phyloP scores from a whole-genome alignment of 64 coral and sea anemone genomes.

The Montipora cactus region DNA sequence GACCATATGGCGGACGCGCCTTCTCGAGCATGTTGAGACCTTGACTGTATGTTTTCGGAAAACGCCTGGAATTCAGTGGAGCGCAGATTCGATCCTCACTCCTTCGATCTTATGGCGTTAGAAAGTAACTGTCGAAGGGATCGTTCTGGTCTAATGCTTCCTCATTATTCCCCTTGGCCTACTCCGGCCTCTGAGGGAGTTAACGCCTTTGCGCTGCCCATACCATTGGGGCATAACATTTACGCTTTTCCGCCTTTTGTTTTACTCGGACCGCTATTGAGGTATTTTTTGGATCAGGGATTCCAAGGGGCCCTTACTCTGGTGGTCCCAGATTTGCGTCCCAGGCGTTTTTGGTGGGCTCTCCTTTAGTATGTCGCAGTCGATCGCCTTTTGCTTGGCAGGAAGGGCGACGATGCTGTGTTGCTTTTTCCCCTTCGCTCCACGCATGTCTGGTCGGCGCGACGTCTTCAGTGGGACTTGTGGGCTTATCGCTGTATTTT shows the following conservation, averaged over 20 bases:
- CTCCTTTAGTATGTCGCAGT: constrained; percentile 22
- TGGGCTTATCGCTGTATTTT: constrained; percentile 36
- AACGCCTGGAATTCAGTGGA: too few relatives aligned
- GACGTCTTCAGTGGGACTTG: constrained; percentile 37
- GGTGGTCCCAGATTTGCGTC: constrained; percentile 30
- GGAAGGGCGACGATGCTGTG: background rate
- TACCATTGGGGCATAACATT: constrained; percentile 12
- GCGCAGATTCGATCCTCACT: background rate
- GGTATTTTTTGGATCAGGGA: constrained; percentile 2
- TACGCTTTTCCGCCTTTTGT: constrained; percentile 74
- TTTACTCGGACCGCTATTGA: constrained; percentile 15
- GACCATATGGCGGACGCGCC: too few relatives aligned
- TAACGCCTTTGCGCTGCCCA: constrained; percentile 30
- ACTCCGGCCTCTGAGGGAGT: constrained; percentile 20
- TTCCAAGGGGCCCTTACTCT: constrained; percentile 29
- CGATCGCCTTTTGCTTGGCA: constrained; percentile 32
- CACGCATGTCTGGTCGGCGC: background rate
- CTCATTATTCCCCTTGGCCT: constrained; percentile 38
- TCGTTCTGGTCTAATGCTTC: background rate
- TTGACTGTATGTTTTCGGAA: too few relatives aligned
- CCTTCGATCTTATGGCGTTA: constrained; percentile 4
- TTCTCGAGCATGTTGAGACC: too few relatives aligned
- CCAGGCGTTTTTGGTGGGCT: constrained; percentile 36
- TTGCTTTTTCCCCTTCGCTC: constrained; percentile 1
- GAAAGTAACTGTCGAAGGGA: background rate